phyloP scores from a whole-genome alignment of 2,888 invertebrate species.

The Serripes groenlandicus region DNA sequence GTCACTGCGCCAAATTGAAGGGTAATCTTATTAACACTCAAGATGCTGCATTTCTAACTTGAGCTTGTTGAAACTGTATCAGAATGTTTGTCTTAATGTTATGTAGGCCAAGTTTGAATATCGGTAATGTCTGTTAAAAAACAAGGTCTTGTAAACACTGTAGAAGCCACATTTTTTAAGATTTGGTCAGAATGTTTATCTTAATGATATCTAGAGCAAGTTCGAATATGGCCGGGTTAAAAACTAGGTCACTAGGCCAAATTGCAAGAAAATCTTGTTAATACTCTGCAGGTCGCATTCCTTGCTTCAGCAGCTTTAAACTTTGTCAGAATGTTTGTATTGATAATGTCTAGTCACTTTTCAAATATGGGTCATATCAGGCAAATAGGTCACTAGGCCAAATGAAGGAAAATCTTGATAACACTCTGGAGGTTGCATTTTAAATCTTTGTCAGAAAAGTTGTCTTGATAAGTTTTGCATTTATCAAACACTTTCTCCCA shows the following conservation, averaged over 20 bases:
- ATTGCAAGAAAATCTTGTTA: not conserved
- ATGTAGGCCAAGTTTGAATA: not conserved
- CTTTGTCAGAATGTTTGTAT: not conserved
- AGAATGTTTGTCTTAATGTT: not conserved
- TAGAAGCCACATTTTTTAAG: not conserved
- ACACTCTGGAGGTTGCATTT: not conserved
- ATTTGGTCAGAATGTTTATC: not conserved
- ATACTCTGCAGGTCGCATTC: not conserved
- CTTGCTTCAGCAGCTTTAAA: not conserved
- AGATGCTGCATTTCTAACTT: not conserved
- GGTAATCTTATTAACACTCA: too few species aligned
- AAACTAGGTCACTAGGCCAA: not conserved
- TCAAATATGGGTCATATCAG: not conserved
- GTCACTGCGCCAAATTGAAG: not conserved
- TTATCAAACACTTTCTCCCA: too few species aligned
- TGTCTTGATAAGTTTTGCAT: not conserved
- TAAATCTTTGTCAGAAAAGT: not conserved
- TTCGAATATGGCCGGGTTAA: not conserved
- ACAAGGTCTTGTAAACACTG: not conserved
- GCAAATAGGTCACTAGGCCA: not conserved
- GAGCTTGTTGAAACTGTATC: not conserved
- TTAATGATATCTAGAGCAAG: not conserved
- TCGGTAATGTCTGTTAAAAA: not conserved
- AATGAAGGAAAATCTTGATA: not conserved
- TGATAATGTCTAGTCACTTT: not conserved